Evolutionary conservation across 2,797 vertebrate species (phyloP).

Genomic region (Poecilia picta): DNA sequence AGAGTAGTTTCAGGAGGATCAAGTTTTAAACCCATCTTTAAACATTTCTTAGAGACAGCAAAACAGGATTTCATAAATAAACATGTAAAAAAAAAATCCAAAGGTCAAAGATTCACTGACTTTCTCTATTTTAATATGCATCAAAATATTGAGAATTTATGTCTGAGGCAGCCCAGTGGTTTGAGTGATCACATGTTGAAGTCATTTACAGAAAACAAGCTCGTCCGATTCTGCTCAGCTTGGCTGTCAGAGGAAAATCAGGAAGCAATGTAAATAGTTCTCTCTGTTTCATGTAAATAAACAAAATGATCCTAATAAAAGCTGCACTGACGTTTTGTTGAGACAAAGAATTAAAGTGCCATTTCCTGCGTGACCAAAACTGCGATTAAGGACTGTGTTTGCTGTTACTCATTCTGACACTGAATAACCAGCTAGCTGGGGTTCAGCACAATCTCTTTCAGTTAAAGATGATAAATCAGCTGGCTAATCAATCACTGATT

Average conservation of each 20-base stretch:
- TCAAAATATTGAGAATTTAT: slow-evolving; percentile 55
- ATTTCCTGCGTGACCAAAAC: slow-evolving; percentile 41
- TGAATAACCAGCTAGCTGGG: slow-evolving; percentile 56
- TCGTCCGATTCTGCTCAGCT: slow-evolving; percentile 29
- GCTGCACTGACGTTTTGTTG: slow-evolving; percentile 43
- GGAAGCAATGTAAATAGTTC: slow-evolving; percentile 53
- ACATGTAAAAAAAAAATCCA: slow-evolving; percentile 47
- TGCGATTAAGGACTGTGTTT: slow-evolving; percentile 38
- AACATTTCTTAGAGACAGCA: slow-evolving; percentile 37
- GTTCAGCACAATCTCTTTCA: slow-evolving; percentile 37
- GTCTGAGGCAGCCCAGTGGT: slow-evolving; percentile 44
- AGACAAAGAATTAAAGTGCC: slow-evolving; percentile 46
- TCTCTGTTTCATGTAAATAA: slow-evolving; percentile 62
- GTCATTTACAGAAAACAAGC: slow-evolving; percentile 52
- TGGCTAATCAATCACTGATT: slow-evolving; percentile 57
- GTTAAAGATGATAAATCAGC: slow-evolving; percentile 47
- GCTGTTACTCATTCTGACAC: slow-evolving; percentile 53
- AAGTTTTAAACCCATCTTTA: slow-evolving; percentile 32
- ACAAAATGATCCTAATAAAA: slow-evolving; percentile 61
- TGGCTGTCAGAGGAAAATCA: slow-evolving; percentile 44
- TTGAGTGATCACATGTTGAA: slow-evolving; percentile 61
- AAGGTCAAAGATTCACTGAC: slow-evolving; percentile 59
- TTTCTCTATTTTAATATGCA: slow-evolving; percentile 60
- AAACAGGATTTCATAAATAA: slow-evolving; percentile 61
- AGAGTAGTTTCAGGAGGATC: slow-evolving; percentile 27